Evolutionary conservation across 2,113 vertebrate genomes (phyloP), one percentile per base, ranked within the genome.

Genomic region (Pycnonotus jocosus): DNA sequence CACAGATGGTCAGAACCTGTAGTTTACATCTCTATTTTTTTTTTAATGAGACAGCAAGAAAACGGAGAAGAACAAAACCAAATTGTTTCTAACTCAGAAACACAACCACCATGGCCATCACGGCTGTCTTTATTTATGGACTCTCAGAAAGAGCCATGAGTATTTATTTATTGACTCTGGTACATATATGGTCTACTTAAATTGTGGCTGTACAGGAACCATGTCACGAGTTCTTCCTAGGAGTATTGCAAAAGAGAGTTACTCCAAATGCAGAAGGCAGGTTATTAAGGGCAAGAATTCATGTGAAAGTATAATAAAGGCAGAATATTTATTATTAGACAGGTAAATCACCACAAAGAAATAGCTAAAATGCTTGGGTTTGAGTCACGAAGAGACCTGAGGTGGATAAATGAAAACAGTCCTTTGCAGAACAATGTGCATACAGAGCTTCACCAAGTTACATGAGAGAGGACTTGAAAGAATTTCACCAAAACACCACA

Each of bases 11-110:
- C 24, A 81, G 45, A 33, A 69, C 16, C 5, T 44, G 5, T 11
- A 35, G 25, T 61, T 83, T 40, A 64, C 8, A 65, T 37, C 11
- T 40, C n/a, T n/a, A n/a, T 60, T 60, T 50, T 71, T 81, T 69
- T 16, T 21, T 11, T 7, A 54, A 80, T 53, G 28, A 47, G 21
- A 11, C 5, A 7, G 4, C 1, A 3, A 7, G 6, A 2, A n/a
- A 37, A 14, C 7, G 4, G 20, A 42, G 11, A 62, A 28, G 15
- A 53, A 84, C 25, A 81, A 90, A 72, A 73, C 2, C 4, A 85
- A 81, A 45, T 17, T 35, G 6, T 28, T 7, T 20, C 24, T 37
- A 42, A 31, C n/a, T 64, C 44, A 53, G 24, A 86, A 84, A 69
- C 7, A 69, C 2, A 76, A 68, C 1, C 15, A 61, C 9, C 27